Evolutionary conservation across 2,888 invertebrate species (phyloP).

Genomic region (Mechanitis mazaeus): DNA sequence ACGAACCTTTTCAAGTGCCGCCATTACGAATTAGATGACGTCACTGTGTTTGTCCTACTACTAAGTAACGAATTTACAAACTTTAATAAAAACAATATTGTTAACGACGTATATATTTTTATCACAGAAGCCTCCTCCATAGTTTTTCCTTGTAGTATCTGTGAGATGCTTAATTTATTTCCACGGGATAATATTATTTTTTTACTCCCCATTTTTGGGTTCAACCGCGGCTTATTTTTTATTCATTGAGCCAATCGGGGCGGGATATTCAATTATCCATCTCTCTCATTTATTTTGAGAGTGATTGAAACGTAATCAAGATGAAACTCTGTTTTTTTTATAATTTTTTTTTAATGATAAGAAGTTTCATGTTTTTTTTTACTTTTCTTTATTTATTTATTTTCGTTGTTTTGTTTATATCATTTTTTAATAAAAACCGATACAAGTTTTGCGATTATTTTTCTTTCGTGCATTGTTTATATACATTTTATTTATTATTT

Average conservation of each 20-base stretch:
- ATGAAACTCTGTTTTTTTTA: constrained; percentile 37
- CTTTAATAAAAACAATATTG: too few species aligned
- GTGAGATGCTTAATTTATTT: constrained; percentile 74
- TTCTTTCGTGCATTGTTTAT: too few species aligned
- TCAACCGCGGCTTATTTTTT: constrained; percentile 72
- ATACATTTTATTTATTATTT: too few species aligned
- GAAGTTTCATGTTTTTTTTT: too few species aligned
- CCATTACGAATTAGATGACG: too few species aligned
- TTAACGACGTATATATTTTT: neutral
- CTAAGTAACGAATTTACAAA: too few species aligned
- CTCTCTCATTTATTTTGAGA: constrained; percentile 52
- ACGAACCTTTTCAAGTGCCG: too few species aligned
- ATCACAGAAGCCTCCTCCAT: constrained; percentile 32
- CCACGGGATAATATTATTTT: constrained; percentile 77
- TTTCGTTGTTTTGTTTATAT: neutral
- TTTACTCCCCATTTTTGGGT: constrained; percentile 68
- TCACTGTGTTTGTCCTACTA: too few species aligned
- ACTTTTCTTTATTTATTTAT: neutral
- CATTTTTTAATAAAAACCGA: too few species aligned
- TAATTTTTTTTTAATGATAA: neutral
- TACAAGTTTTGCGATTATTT: too few species aligned
- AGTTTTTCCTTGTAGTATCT: constrained; percentile 49
- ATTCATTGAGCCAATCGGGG: constrained; percentile 66
- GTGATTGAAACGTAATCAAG: constrained; percentile 62
- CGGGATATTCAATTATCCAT: constrained; percentile 52